Conservation (phyloP, 2,113 vertebrate species). For the Leiothrix lutea region DNA sequence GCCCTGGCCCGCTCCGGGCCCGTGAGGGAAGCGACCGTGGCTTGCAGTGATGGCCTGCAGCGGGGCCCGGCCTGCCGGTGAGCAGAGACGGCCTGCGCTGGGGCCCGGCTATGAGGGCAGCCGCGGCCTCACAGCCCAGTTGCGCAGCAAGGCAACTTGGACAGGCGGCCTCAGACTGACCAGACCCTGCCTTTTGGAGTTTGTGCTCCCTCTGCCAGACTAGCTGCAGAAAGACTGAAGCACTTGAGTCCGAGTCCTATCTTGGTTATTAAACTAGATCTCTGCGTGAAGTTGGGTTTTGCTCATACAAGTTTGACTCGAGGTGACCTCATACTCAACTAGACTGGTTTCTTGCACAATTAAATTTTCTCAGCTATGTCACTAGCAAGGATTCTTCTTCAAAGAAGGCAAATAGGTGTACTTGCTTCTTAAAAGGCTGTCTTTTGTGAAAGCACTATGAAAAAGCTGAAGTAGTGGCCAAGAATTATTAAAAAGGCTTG, state of each 20-base stretch:
- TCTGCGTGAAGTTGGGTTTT: not conserved
- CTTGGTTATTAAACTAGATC: not conserved
- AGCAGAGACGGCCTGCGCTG: not conserved
- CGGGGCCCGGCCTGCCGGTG: too few species aligned
- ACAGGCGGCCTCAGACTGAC: accelerated
- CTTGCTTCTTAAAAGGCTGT: not conserved
- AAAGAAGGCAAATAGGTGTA: not conserved
- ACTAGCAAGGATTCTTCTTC: not conserved
- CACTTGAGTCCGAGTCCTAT: too few species aligned
- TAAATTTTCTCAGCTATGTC: not conserved
- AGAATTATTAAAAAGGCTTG: not conserved
- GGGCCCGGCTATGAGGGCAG: accelerated
- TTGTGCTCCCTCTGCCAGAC: not conserved
- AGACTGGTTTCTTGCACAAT: not conserved
- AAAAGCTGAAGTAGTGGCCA: not conserved
- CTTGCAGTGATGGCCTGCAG: not conserved
- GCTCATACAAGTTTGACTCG: not conserved
- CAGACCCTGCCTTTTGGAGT: too few species aligned
- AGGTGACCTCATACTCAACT: not conserved
- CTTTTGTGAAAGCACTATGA: not conserved
- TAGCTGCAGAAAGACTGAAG: not conserved
- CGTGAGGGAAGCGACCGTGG: not conserved
- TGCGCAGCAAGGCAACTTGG: accelerated
- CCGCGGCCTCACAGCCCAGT: accelerated
- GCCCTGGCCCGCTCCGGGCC: not conserved